phyloP scores from a whole-genome alignment of 2,797 vertebrate species.

The Ciconia nigra region DNA sequence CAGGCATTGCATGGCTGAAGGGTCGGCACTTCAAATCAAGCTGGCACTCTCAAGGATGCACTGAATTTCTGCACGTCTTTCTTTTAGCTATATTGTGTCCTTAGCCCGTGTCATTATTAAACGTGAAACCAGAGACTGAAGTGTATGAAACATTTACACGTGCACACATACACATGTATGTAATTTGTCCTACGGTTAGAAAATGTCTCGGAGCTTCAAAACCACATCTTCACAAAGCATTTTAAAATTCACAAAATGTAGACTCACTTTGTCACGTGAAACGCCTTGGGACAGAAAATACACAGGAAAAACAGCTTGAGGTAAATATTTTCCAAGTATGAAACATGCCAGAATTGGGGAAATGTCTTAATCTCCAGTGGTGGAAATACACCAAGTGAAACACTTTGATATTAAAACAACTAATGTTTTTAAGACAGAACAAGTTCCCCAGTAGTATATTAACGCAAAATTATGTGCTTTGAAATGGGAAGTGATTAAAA shows the following conservation, averaged over 20 bases:
- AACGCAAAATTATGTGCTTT: background rate
- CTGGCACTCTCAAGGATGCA: background rate
- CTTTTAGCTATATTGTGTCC: background rate
- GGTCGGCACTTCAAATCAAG: background rate
- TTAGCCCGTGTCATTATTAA: background rate
- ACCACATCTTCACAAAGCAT: background rate
- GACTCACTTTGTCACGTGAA: background rate
- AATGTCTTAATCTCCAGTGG: background rate
- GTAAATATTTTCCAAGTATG: background rate
- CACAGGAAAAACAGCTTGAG: background rate
- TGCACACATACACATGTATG: accelerated
- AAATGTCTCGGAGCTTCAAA: background rate
- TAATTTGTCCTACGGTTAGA: background rate
- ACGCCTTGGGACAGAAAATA: background rate
- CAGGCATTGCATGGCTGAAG: background rate
- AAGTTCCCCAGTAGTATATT: background rate
- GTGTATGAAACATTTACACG: background rate
- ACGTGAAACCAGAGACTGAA: background rate
- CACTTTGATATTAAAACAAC: background rate
- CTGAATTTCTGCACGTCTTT: background rate
- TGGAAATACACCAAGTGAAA: background rate
- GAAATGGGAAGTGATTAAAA: conserved; percentile 30
- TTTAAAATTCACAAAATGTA: background rate
- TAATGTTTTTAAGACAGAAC: background rate
- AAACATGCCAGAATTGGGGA: background rate